phyloP scores from a whole-genome alignment of 2,888 invertebrate species.

The Sepiola atlantica region DNA sequence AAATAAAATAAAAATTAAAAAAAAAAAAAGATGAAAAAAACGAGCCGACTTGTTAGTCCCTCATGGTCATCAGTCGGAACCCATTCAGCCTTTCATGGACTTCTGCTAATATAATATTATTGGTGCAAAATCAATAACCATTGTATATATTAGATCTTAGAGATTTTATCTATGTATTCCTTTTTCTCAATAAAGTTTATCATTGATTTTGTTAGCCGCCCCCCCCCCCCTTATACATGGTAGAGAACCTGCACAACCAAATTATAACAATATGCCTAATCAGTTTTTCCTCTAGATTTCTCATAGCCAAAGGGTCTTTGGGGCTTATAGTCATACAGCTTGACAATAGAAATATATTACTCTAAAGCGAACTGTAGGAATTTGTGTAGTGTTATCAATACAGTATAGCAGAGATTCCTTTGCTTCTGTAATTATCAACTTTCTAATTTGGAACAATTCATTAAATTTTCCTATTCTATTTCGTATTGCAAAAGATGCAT shows the following conservation, averaged over 20 bases:
- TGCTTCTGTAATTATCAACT: neutral
- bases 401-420: neutral
- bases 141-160: neutral
- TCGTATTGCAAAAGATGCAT: neutral
- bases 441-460: neutral
- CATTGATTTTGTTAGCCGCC: neutral
- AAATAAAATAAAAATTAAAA: no score
- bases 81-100: slow-evolving; percentile 5
- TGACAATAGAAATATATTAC: neutral
- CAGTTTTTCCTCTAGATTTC: neutral
- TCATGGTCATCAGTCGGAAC: neutral
- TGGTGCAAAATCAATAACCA: neutral
- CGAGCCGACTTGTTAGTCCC: slow-evolving; percentile 4
- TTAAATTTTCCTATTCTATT: neutral
- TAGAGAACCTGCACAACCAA: neutral
- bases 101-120: slow-evolving; percentile 23
- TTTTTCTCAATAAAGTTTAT: slow-evolving; percentile 22
- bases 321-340: neutral
- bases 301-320: neutral
- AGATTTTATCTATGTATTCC: slow-evolving; percentile 18
- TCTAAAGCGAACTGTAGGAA: neutral
- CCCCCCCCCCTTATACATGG: neutral
- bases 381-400: neutral
- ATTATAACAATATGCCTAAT: slow-evolving; percentile 8
- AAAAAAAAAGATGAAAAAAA: neutral